A percentile compares a stretch with the other conserved stretches of the same genome.
These are phyloP conservation scores for Sinohyriopsis cumingii DNA, from an alignment of 2,888 invertebrate species.

Conservation along the genomic window DNA sequence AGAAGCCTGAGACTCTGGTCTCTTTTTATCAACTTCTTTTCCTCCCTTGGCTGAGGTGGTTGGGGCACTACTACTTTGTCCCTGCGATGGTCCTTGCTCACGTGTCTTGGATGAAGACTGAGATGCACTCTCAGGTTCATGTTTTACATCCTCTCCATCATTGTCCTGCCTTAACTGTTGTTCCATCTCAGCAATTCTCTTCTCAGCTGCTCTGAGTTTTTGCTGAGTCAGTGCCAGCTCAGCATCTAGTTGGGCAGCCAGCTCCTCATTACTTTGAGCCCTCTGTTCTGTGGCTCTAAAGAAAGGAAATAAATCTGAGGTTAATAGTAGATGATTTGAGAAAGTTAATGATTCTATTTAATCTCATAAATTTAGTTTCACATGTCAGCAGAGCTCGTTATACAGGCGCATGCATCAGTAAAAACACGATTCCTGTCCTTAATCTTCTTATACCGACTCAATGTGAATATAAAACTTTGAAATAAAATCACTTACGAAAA, in stretches of 20 bases:
- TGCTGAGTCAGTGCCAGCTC: constrained; percentile 55
- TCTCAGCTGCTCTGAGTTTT: constrained; percentile 53
- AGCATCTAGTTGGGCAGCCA: constrained; percentile 52
- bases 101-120: constrained; percentile 22
- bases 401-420: too few species aligned
- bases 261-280: constrained; percentile 62
- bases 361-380: background rate
- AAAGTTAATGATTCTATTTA: background rate
- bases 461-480: too few species aligned
- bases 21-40: constrained; percentile 35
- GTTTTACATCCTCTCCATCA: constrained; percentile 23
- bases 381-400: too few species aligned
- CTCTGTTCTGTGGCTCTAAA: constrained; percentile 63
- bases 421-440: too few species aligned
- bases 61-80: constrained; percentile 21
- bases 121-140: constrained; percentile 13
- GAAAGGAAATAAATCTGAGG: background rate
- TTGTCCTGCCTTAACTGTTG: constrained; percentile 9
- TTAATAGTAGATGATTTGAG: background rate
- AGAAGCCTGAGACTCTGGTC: constrained; percentile 42
- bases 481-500: too few species aligned
- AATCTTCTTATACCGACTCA: too few species aligned
- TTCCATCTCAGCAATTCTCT: constrained; percentile 37
- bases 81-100: constrained; percentile 29
- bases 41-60: constrained; percentile 31